Evolutionary conservation across 2,888 invertebrate genomes (phyloP).

Genomic region (Aphodius granarius): DNA sequence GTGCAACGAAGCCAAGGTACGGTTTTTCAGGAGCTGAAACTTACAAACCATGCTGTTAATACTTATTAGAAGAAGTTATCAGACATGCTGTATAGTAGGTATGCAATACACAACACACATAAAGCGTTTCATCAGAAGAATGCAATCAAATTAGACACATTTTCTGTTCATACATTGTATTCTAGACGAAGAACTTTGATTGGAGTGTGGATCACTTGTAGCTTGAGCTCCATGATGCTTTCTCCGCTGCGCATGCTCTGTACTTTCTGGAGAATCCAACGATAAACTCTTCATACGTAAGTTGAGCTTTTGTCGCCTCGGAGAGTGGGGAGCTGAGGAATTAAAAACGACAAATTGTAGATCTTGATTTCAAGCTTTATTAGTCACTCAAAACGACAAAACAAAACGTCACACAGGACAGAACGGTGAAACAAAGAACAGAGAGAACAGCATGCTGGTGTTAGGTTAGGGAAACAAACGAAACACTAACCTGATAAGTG

Average conservation of each 20-base stretch:
- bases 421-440: neutral
- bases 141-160: neutral
- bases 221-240: slow-evolving; percentile 56
- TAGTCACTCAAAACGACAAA: slow-evolving; percentile 25
- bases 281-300: slow-evolving; percentile 98
- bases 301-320: slow-evolving; percentile 93
- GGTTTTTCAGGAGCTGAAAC: slow-evolving; percentile 46
- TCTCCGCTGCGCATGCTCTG: slow-evolving; percentile 78
- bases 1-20: slow-evolving; percentile 45
- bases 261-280: slow-evolving; percentile 93
- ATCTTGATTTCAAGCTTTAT: neutral
- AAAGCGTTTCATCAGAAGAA: slow-evolving; percentile 9
- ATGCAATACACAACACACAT: neutral
- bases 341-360: slow-evolving; percentile 2
- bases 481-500: slow-evolving; percentile 22
- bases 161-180: slow-evolving; percentile 60
- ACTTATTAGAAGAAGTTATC: neutral
- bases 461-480: slow-evolving; percentile 14
- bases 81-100: neutral
- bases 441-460: slow-evolving; percentile 21
- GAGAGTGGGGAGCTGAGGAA: slow-evolving; percentile 85
- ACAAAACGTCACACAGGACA: slow-evolving; percentile 26
- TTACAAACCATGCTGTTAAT: slow-evolving; percentile 40
- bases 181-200: slow-evolving; percentile 61
- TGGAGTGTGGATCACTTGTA: slow-evolving; percentile 55